phyloP scores from a whole-genome alignment of 2,797 vertebrate genomes.

The Denticeps clupeoides region DNA sequence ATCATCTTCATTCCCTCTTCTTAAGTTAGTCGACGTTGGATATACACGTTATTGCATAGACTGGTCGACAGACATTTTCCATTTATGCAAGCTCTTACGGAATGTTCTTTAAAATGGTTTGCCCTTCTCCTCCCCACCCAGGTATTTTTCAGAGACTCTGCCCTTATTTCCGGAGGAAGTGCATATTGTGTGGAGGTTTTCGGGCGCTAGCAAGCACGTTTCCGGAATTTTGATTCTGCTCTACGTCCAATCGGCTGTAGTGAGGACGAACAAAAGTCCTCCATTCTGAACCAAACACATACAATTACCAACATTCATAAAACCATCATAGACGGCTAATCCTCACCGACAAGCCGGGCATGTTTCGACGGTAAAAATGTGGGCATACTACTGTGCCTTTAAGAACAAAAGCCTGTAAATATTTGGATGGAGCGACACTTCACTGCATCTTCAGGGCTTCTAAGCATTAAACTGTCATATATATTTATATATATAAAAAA shows the following conservation, averaged over 20 bases:
- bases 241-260: no score
- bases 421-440: constrained; percentile 1
- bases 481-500: constrained; percentile 10
- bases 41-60: constrained; percentile 61
- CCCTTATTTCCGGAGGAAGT: constrained; percentile 22
- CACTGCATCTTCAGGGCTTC: background rate
- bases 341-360: background rate
- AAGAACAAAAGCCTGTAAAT: background rate
- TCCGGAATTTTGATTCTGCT: no score
- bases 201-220: no score
- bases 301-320: background rate
- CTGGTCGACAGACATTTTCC: constrained; percentile 41
- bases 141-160: constrained; percentile 13
- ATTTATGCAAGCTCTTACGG: constrained; percentile 48
- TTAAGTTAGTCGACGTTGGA: constrained; percentile 28
- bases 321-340: background rate
- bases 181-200: no score
- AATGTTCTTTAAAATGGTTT: constrained; percentile 48
- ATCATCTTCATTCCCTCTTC: background rate
- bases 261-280: no score
- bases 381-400: no score
- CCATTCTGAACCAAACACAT: background rate
- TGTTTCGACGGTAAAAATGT: background rate
- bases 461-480: constrained; percentile 1
- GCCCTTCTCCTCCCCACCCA: constrained; percentile 10